Base-by-base conservation (phyloP, 30 jellyfish, hydroid and myxozoan species). In the Aurelia coerulea region DNA sequence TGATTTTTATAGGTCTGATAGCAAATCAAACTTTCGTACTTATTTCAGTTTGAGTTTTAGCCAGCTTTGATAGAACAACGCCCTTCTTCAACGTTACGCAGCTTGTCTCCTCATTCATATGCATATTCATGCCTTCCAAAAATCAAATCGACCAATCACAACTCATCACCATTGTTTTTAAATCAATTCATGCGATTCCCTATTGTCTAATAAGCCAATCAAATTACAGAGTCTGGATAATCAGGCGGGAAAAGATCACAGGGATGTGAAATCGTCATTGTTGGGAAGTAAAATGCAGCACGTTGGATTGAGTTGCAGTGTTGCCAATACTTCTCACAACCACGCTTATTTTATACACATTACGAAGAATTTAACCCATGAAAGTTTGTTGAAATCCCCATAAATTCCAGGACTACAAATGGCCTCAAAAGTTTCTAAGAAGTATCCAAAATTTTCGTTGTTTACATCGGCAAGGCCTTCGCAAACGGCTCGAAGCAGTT, bases 81-180 rank as follows among this genome's bases (percentile, higher is more conserved):
- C 97, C 97, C 97, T 79, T 33, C 68, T 73, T 62, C 91, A 88
- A 88, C 97, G 97, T 89, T 89, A 64, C 97, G 89, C 97, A 89
- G 97, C 92, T 80, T 80, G 92, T 53, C 34, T 39, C 84, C 23
- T 58, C 35, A 10, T n/a, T 66, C 52, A 79, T 89, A 89, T 89
- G 97, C 97, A 80, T 63, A 79, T 64, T 63, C 79, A 79, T 76
- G 86, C 86, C 59, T 16, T 41, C 75, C 35, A 60, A 35, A 18
- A 68, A 51, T 60, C 51, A 19, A 64, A 62, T 46, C 29, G 39
- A 35, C 97, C 97, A 89, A 89, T 89, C 97, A 80, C 15, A 64
- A 8, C 15, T 33, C 68, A 88, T 68, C 71, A 34, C 74, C 0
- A 33, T 53, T 84, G 67, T 67, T 42, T 23, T 65, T 32, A 9